These are phyloP conservation scores for Drosophila sproati DNA, from an alignment of 1,140 invertebrate species.

Conservation along the genomic window DNA sequence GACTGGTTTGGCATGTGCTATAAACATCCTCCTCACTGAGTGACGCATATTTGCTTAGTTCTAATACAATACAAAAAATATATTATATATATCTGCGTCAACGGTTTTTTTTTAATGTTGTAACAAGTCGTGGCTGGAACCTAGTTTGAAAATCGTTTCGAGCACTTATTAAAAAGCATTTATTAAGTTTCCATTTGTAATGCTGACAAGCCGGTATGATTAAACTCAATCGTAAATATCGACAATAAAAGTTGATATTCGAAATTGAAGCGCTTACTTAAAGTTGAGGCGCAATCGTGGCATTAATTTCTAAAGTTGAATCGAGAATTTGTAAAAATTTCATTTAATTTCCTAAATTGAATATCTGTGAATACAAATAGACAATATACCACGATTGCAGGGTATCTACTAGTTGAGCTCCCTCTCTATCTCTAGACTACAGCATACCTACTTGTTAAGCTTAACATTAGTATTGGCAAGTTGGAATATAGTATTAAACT, in stretches of 20 bases:
- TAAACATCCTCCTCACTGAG: conserved; percentile 3
- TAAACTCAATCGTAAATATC: too few relatives aligned
- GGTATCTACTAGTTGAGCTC: too few relatives aligned
- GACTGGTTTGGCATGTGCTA: conserved; percentile 25
- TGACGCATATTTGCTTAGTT: neutral
- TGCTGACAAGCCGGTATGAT: neutral
- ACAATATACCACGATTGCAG: too few relatives aligned
- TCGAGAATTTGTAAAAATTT: too few relatives aligned
- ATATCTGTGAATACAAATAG: too few relatives aligned
- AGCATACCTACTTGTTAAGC: too few relatives aligned
- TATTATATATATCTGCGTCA: conserved; percentile 5
- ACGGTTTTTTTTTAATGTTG: neutral
- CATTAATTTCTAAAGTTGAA: too few relatives aligned
- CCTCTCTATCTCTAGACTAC: too few relatives aligned
- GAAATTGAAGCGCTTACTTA: too few relatives aligned
- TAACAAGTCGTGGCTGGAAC: conserved; percentile 11
- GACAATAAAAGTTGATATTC: neutral
- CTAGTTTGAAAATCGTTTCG: neutral
- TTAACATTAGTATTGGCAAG: too few relatives aligned
- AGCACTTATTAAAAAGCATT: neutral
- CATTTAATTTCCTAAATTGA: too few relatives aligned
- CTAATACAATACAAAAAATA: neutral
- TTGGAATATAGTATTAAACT: neutral
- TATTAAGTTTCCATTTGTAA: neutral
- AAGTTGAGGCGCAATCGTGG: neutral